These are phyloP conservation scores for Lonchura striata DNA, from an alignment of 2,113 vertebrate species.

Conservation along the genomic window DNA sequence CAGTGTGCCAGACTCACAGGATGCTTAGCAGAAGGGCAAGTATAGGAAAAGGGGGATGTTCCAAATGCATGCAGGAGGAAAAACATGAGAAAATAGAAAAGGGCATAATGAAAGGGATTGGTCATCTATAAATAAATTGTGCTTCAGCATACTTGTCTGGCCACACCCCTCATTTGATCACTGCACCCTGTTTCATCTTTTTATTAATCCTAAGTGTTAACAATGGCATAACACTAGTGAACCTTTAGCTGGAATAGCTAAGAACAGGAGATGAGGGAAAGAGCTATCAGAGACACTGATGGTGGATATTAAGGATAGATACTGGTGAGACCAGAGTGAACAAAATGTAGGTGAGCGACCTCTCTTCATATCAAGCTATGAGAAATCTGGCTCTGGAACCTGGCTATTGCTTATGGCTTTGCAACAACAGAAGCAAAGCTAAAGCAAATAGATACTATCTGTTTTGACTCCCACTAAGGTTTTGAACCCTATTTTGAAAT, in stretches of 20 bases:
- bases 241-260: not conserved
- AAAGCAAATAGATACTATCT: not conserved
- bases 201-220: not conserved
- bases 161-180: not conserved
- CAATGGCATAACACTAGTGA: fast-evolving
- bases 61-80: not conserved
- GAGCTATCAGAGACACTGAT: not conserved
- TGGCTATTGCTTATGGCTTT: not conserved
- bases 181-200: not conserved
- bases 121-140: not conserved
- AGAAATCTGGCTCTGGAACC: not conserved
- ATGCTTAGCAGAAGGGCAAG: not conserved
- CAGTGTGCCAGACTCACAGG: not conserved
- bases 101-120: not conserved
- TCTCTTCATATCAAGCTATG: not conserved
- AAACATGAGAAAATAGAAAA: not conserved
- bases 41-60: not conserved
- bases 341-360: not conserved
- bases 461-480: not conserved
- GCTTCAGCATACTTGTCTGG: not conserved
- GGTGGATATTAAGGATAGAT: not conserved
- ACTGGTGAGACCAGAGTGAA: fast-evolving
- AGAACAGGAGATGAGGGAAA: not conserved
- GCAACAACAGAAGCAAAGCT: not conserved
- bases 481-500: not conserved